These are phyloP conservation scores for Spialia ferax DNA, from an alignment of 2,888 invertebrate species.

Conservation along the genomic window DNA sequence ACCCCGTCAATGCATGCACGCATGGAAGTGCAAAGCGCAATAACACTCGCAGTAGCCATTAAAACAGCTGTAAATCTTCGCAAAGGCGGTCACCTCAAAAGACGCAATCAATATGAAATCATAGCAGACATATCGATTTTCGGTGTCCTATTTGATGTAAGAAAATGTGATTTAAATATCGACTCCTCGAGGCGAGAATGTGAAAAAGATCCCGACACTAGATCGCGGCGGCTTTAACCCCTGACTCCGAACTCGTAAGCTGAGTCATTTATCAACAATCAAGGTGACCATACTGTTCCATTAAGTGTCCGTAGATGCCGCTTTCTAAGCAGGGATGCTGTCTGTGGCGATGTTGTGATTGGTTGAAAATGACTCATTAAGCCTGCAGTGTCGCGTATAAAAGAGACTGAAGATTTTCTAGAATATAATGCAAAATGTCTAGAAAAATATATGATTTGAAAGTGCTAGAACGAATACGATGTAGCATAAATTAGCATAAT, in stretches of 20 bases:
- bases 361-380: neutral
- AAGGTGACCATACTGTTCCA: constrained; percentile 63
- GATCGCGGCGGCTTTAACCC: constrained; percentile 77
- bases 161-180: constrained; percentile 46
- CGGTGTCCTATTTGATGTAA: constrained; percentile 48
- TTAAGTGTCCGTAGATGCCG: constrained; percentile 25
- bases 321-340: constrained; percentile 13
- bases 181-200: constrained; percentile 60
- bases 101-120: constrained; percentile 79
- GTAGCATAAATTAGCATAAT: too few relatives aligned
- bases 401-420: too few relatives aligned
- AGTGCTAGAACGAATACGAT: too few relatives aligned
- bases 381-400: neutral
- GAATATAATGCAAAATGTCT: too few relatives aligned
- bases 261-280: constrained; percentile 78
- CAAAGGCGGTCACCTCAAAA: constrained; percentile 68
- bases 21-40: constrained; percentile 48
- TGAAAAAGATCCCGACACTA: constrained; percentile 75
- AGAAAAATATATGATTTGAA: too few relatives aligned
- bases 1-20: constrained; percentile 47
- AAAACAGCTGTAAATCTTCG: constrained; percentile 72
- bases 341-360: neutral
- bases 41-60: constrained; percentile 67
- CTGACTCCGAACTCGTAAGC: constrained; percentile 77
- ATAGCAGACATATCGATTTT: constrained; percentile 69